phyloP scores from a whole-genome alignment of 2,797 vertebrate genomes.

The Sardinella longiceps region DNA sequence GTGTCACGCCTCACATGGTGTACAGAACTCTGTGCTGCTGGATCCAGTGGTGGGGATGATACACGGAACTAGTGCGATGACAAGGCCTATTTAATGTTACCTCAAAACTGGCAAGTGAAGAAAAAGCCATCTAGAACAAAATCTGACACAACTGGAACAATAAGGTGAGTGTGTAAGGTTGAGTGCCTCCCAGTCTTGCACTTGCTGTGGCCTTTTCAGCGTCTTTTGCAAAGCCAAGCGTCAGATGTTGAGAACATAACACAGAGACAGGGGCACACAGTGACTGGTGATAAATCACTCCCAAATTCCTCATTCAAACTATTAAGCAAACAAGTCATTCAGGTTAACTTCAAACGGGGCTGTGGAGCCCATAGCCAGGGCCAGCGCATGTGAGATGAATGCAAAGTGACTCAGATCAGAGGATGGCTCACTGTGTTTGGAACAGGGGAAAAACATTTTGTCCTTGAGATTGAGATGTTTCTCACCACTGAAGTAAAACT shows the following conservation, averaged over 20 bases:
- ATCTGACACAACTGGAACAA: slow-evolving; percentile 17
- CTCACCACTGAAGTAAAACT: background rate
- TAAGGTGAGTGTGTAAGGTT: background rate
- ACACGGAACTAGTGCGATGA: background rate
- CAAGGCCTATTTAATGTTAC: background rate
- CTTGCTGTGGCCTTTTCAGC: background rate
- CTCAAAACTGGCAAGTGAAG: background rate
- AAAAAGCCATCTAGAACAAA: background rate
- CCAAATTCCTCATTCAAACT: slow-evolving; percentile 64
- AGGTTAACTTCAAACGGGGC: slow-evolving; percentile 65
- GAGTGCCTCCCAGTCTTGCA: background rate
- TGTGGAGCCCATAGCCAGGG: slow-evolving; percentile 51
- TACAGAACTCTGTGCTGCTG: background rate
- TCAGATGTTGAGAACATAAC: background rate
- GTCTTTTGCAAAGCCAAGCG: slow-evolving; percentile 12
- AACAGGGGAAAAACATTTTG: slow-evolving; percentile 58
- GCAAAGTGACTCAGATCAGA: slow-evolving; percentile 56
- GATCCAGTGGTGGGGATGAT: background rate
- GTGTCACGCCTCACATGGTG: background rate
- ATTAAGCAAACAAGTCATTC: slow-evolving; percentile 62
- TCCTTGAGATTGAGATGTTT: slow-evolving; percentile 48
- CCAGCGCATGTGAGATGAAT: slow-evolving; percentile 59
- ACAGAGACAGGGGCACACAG: slow-evolving; percentile 40
- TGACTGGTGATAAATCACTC: slow-evolving; percentile 61
- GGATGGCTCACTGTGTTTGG: slow-evolving; percentile 43